phyloP scores from a whole-genome alignment of 1,140 invertebrate genomes.

The Steinernema khuongi region DNA sequence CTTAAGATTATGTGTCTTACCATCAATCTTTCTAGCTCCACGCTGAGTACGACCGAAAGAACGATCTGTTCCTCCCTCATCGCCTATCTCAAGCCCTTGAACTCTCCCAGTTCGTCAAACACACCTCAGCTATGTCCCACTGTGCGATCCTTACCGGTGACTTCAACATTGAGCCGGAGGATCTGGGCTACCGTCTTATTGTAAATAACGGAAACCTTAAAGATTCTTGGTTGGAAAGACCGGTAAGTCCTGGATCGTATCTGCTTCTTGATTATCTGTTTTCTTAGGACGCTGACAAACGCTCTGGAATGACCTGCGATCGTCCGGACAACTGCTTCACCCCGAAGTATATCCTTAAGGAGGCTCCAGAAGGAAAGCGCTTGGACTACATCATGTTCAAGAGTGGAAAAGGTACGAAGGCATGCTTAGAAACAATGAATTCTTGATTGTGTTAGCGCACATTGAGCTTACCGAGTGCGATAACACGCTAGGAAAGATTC shows the following conservation, averaged over 20 bases:
- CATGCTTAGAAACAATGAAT: too few species aligned
- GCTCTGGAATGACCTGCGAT: slow-evolving; percentile 70
- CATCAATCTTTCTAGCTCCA: slow-evolving; percentile 69
- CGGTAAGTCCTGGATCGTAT: slow-evolving; percentile 25
- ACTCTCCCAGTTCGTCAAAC: slow-evolving; percentile 81
- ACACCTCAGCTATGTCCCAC: slow-evolving; percentile 74
- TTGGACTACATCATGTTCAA: slow-evolving; percentile 82
- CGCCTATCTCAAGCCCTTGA: slow-evolving; percentile 84
- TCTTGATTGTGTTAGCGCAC: too few species aligned
- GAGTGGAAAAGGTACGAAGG: slow-evolving; percentile 56
- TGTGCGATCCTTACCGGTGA: slow-evolving; percentile 81
- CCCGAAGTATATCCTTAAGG: slow-evolving; percentile 61
- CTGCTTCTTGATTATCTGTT: not conserved
- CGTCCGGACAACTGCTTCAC: slow-evolving; percentile 78
- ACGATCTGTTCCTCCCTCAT: slow-evolving; percentile 83
- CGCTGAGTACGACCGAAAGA: slow-evolving; percentile 80
- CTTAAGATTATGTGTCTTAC: too few species aligned
- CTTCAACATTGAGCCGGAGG: slow-evolving; percentile 79
- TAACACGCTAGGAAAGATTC: slow-evolving; percentile 49
- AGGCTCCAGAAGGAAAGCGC: slow-evolving; percentile 71
- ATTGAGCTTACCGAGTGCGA: slow-evolving; percentile 23
- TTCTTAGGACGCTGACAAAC: not conserved
- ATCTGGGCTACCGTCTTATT: slow-evolving; percentile 72
- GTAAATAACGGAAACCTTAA: slow-evolving; percentile 61
- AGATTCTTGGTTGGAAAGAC: slow-evolving; percentile 61